Percentiles rank a stretch among this genome's conserved stretches.
Conservation (phyloP, 2,797 vertebrate species). For the Malurus leucopterus region DNA sequence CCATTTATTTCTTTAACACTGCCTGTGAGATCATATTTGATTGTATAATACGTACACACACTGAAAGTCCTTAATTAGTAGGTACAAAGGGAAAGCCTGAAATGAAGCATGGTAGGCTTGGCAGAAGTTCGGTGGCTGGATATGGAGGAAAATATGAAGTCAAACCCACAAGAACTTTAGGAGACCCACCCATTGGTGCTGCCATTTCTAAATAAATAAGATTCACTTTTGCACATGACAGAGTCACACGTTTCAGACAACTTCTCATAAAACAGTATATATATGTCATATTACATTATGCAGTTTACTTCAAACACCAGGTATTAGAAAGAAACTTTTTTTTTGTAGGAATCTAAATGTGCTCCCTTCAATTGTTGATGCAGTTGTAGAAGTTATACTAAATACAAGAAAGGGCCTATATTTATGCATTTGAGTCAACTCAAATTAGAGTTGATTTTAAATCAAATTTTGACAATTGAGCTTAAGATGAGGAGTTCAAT, state of each 20-base stretch:
- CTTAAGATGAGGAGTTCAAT: not conserved
- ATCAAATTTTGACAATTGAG: not conserved
- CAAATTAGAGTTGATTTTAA: not conserved
- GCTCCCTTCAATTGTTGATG: not conserved
- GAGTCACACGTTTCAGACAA: slow-evolving; percentile 41
- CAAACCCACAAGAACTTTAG: slow-evolving; percentile 71
- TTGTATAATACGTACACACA: not conserved
- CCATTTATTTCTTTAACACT: not conserved
- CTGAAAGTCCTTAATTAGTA: slow-evolving; percentile 64
- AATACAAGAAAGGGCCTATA: not conserved
- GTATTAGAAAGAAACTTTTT: not conserved
- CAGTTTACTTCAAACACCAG: not conserved
- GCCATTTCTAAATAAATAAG: slow-evolving; percentile 65
- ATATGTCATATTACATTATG: not conserved
- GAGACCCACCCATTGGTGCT: slow-evolving; percentile 67
- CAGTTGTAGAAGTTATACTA: not conserved
- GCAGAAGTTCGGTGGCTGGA: slow-evolving; percentile 53
- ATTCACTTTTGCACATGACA: slow-evolving; percentile 12
- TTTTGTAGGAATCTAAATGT: not conserved
- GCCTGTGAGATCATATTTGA: slow-evolving; percentile 9
- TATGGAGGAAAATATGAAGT: slow-evolving; percentile 65
- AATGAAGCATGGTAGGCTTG: slow-evolving; percentile 54
- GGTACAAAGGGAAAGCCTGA: slow-evolving; percentile 44
- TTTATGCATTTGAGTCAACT: not conserved
- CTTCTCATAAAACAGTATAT: not conserved